Conservation (phyloP, 1,140 invertebrate species). For the Chironomus tepperi region DNA sequence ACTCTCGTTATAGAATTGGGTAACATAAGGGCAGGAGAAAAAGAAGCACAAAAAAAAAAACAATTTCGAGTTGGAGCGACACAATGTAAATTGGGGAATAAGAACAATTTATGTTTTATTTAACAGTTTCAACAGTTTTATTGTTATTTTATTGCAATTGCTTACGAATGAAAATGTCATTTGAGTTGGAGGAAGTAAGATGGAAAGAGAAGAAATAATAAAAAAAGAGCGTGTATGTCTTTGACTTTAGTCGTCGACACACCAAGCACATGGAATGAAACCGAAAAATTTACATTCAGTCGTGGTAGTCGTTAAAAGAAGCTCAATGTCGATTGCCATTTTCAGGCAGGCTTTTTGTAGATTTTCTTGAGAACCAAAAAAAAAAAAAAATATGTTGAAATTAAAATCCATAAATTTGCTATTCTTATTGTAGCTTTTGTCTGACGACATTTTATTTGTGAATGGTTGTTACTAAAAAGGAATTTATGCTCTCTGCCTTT, state of each 20-base stretch:
- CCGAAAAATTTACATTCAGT: neutral
- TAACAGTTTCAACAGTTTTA: conserved; percentile 22
- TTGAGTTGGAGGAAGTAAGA: neutral
- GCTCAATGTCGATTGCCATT: too few relatives aligned
- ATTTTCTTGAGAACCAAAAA: neutral
- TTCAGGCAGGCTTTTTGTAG: too few relatives aligned
- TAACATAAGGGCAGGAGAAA: neutral
- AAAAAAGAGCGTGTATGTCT: too few relatives aligned
- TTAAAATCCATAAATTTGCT: conserved; percentile 3
- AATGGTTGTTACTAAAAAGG: neutral
- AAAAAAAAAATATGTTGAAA: neutral
- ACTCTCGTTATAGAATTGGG: too few relatives aligned
- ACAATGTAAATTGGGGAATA: conserved; percentile 18
- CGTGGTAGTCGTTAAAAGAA: neutral
- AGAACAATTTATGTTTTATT: conserved; percentile 23
- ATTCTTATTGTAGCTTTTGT: neutral
- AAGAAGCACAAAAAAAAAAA: too few relatives aligned
- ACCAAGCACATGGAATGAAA: neutral
- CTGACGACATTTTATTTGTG: neutral
- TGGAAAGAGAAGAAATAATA: too few relatives aligned
- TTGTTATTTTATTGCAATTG: conserved; percentile 21
- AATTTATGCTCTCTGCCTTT: too few relatives aligned
- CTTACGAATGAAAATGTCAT: conserved; percentile 20
- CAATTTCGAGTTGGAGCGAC: neutral
- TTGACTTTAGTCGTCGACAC: too few relatives aligned